Conservation (phyloP, 2,888 invertebrate genomes). For the Lasioglossum zephyrum region DNA sequence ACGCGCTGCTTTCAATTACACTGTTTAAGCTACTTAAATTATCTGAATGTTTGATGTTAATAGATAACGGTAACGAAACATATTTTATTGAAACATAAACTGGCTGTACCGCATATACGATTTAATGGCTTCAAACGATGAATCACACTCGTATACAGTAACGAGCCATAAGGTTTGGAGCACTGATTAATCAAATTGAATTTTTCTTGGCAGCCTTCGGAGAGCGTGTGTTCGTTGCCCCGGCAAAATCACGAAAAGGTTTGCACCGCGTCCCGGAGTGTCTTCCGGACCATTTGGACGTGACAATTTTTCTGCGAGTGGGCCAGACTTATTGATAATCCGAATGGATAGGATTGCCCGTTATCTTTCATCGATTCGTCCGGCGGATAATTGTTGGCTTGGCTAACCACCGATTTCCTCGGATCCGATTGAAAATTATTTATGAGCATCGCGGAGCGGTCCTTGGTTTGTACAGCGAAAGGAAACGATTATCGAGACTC, state of each 20-base stretch:
- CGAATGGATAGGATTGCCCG: not conserved
- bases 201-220: too few species aligned
- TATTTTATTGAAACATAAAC: not conserved
- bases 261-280: not conserved
- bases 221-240: too few species aligned
- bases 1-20: not conserved
- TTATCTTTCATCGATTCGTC: not conserved
- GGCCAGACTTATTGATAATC: constrained; percentile 2
- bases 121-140: not conserved
- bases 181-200: too few species aligned
- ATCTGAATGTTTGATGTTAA: not conserved
- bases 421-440: not conserved
- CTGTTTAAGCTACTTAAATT: not conserved
- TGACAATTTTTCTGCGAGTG: constrained; percentile 4
- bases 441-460: not conserved
- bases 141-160: not conserved
- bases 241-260: not conserved
- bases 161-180: too few species aligned
- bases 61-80: not conserved
- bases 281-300: not conserved
- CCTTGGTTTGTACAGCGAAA: not conserved
- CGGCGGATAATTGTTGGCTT: not conserved
- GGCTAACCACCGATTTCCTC: not conserved
- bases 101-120: not conserved
- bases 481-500: not conserved